Evolutionary conservation across 2,888 invertebrate genomes (phyloP), one percentile per base, ranked within the genome.

Genomic region (Nomada ferruginata): DNA sequence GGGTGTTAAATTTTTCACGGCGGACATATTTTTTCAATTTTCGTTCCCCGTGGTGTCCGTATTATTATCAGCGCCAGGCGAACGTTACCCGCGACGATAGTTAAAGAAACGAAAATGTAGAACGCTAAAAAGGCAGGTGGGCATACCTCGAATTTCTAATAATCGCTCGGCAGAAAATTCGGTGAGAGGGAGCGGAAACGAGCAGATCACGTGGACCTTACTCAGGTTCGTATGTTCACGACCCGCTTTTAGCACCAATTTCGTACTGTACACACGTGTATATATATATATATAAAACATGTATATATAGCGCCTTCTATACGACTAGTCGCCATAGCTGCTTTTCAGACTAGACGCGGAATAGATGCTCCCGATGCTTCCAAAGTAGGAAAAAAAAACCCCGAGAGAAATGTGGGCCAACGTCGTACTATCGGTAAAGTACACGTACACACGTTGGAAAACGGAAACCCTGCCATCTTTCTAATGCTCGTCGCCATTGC

Each of bases 151-250:
- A 83, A 53, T 81, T 68, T 83, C 52, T 70, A 81, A 85, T 80
- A 80, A 82, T 76, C 70, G 70, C 50, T 76, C 76, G 85, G 52
- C 65, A 76, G 80, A 80, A 69, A 75, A 77, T 85, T 76, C 70
- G 57, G 76, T 69, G 53, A 71, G 76, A 75, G 73, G 76, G 76
- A 77, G 82, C 80, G 70, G 80, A 85, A 73, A 81, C 84, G 75
- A 84, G 82, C 79, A 61, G 84, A 81, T 88, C 82, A 76, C 76
- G 81, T 88, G 84, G 85, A 83, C 79, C 72, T 87, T 79, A 75
- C 36, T 61, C 87, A 87, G 87, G 87, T 87, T 87, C 87, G 87
- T 87, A 88, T 87, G 82, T 86, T 87, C 79, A 82, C 85, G 88
- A 86, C 82, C 83, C 87, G 88, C 84, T 87, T 87, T 85, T 84